Base-by-base conservation (phyloP, 1,140 invertebrate genomes). In the Marisa cornuarietis region DNA sequence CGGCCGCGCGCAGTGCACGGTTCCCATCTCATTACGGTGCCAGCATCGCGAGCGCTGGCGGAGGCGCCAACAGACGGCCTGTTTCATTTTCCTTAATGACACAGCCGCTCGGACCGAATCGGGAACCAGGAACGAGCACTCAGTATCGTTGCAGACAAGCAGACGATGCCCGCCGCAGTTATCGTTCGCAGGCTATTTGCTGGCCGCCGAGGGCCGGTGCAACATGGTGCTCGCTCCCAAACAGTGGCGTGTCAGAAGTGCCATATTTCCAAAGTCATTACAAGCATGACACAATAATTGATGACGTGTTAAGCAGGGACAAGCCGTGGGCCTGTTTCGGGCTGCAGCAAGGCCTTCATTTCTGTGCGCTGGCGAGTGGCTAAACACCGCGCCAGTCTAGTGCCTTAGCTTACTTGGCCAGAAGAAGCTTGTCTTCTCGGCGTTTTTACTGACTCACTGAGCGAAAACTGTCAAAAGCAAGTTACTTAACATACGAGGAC, bases 221-320 rank as follows among this genome's bases (percentile, higher is more conserved):
- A 76, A 76, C n/a, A 76, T 76, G 74, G 74, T 61, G 74, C 22
- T 26, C n/a, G 9, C 13, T 24, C n/a, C 62, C 62, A 76, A 76
- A 76, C 74, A 76, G 24, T 42, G 74, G 20, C 74, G 74, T 65
- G 74, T 76, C 74, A 76, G 54, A 62, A 49, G 54, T 61, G 61
- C 61, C 74, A 76, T 76, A 65, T 76, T 76, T 54, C 62, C 62
- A 16, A n/a, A 26, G 74, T 76, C 74, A 65, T 76, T 76, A 76
- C 58, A 42, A 63, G n/a, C 58, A 61, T 76, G 74, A 76, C 74
- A 76, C 74, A 58, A 42, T 76, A 76, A 76, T 76, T 76, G 74
- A 76, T 76, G 74, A 76, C 61, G 74, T 51, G 51, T 73, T 31
- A 31, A n/a, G 71, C 42, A n/a, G 42, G 61, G 10, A 20, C 22